These are phyloP conservation scores for Parazoanthus darwini DNA, from an alignment of 92 coral and sea anemone species.

Conservation along the genomic window DNA sequence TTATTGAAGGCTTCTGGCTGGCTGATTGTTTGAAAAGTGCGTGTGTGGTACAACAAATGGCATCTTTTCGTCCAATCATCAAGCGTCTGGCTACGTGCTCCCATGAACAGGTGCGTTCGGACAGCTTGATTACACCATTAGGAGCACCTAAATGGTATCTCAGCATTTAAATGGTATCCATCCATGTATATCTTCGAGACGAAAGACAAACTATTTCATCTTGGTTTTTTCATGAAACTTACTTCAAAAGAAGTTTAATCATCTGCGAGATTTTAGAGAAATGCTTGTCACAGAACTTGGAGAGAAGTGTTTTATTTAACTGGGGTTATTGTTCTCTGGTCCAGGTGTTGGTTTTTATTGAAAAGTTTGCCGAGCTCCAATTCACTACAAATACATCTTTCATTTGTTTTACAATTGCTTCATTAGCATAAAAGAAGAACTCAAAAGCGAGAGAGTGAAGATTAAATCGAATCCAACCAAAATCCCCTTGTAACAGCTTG, in stretches of 20 bases:
- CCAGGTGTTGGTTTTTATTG: slow-evolving; percentile 42
- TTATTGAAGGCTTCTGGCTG: slow-evolving; percentile 62
- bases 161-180: slow-evolving; percentile 30
- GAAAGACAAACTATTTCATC: background rate
- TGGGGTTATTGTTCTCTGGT: slow-evolving; percentile 8
- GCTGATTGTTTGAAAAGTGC: slow-evolving; percentile 61
- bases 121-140: slow-evolving; percentile 40
- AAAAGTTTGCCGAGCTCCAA: slow-evolving; percentile 22
- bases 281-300: slow-evolving; percentile 1
- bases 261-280: slow-evolving; percentile 10
- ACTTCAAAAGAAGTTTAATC: background rate
- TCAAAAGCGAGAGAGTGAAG: slow-evolving; percentile 10
- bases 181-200: background rate
- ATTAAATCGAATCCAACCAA: background rate
- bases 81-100: background rate
- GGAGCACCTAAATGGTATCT: slow-evolving; percentile 26
- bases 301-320: slow-evolving; percentile 15
- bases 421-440: slow-evolving; percentile 26
- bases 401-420: slow-evolving; percentile 23
- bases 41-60: slow-evolving; percentile 57
- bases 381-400: slow-evolving; percentile 40
- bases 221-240: background rate
- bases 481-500: background rate
- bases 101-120: slow-evolving; percentile 45
- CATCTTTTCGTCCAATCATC: slow-evolving; percentile 44